Evolutionary conservation across 2,113 vertebrate genomes (phyloP).

Genomic region (Hyaena hyaena): DNA sequence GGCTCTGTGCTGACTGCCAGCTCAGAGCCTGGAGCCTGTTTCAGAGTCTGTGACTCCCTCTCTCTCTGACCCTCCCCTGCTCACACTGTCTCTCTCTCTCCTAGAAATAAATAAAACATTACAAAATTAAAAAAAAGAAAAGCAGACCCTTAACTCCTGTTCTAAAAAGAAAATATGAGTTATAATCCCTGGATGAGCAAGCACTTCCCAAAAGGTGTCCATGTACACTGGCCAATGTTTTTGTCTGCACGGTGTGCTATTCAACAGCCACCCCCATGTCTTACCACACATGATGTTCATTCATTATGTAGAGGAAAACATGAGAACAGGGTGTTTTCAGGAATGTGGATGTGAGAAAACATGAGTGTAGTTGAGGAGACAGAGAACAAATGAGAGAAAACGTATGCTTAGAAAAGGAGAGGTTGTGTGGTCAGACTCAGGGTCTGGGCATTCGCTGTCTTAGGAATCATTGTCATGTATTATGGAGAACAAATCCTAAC

Average conservation of each 20-base stretch:
- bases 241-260: no score
- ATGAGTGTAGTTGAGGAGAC: background rate
- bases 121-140: background rate
- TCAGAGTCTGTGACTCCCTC: no score
- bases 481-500: background rate
- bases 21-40: no score
- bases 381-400: fast-evolving
- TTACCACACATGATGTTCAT: fast-evolving
- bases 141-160: background rate
- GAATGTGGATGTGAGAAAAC: background rate
- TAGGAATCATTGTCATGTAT: background rate
- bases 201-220: background rate
- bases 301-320: fast-evolving
- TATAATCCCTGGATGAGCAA: background rate
- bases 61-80: no score
- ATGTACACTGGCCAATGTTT: fast-evolving
- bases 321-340: background rate
- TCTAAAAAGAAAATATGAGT: background rate
- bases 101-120: no score
- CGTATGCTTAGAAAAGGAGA: background rate
- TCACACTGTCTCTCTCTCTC: no score
- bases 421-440: fast-evolving
- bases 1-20: no score
- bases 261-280: fast-evolving
- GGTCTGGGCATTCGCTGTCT: background rate